phyloP scores from a whole-genome alignment of 2,888 invertebrate genomes.

The Volucella inanis region DNA sequence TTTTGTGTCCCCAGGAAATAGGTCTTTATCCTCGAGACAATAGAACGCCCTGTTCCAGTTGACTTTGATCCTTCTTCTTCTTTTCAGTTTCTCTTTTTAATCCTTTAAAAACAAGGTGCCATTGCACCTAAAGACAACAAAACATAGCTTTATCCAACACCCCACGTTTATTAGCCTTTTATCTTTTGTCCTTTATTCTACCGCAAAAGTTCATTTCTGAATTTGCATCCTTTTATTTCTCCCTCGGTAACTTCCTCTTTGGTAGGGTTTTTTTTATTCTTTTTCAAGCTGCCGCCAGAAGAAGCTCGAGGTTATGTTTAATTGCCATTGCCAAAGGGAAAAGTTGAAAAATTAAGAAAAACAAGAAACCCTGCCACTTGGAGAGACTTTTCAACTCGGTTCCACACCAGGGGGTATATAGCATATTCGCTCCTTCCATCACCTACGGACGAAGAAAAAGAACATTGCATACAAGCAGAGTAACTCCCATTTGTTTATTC shows the following conservation, averaged over 20 bases:
- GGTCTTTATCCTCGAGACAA: conserved; percentile 49
- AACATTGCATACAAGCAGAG: conserved; percentile 59
- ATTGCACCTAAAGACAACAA: conserved; percentile 37
- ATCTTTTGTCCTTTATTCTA: conserved; percentile 5
- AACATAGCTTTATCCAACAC: conserved; percentile 24
- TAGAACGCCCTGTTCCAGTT: conserved; percentile 59
- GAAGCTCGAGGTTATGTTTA: conserved; percentile 44
- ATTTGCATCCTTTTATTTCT: conserved; percentile 35
- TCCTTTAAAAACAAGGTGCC: conserved; percentile 34
- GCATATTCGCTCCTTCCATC: no score
- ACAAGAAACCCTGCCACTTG: conserved; percentile 7
- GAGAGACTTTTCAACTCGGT: conserved; percentile 22
- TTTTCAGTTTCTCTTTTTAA: conserved; percentile 36
- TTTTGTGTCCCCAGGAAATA: conserved; percentile 65
- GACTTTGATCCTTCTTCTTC: conserved; percentile 66
- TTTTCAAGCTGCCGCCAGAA: conserved; percentile 50
- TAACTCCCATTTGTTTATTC: conserved; percentile 48
- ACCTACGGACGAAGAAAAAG: conserved; percentile 35
- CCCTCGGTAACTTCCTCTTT: conserved; percentile 41
- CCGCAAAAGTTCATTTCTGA: conserved; percentile 21
- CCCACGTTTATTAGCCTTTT: conserved; percentile 58
- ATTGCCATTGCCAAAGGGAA: conserved; percentile 61
- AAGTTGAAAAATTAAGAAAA: conserved; percentile 24
- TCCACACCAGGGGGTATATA: neutral
- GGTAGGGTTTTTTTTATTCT: conserved; percentile 11